phyloP scores from a whole-genome alignment of 2,113 vertebrate species.

The Halcyon senegalensis region DNA sequence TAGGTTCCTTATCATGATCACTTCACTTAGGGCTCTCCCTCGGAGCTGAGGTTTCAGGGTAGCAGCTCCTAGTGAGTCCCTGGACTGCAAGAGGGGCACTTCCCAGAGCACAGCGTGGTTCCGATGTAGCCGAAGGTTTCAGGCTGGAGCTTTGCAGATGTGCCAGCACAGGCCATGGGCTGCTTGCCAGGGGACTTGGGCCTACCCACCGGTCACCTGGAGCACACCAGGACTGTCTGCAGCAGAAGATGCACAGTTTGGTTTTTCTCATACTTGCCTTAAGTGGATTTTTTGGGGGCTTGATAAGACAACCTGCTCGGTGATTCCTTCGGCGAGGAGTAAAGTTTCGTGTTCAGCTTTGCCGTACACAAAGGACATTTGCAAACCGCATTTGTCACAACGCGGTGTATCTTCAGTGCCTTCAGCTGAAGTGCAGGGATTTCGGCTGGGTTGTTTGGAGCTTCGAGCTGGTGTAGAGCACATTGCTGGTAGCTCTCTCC shows the following conservation, averaged over 20 bases:
- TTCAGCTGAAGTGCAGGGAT: background rate
- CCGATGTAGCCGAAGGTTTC: background rate
- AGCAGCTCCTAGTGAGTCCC: background rate
- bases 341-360: background rate
- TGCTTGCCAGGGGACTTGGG: background rate
- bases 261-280: background rate
- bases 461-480: background rate
- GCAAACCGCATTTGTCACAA: background rate
- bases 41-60: background rate
- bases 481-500: constrained; percentile 14
- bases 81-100: background rate
- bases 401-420: background rate
- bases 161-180: background rate
- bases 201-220: background rate
- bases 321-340: background rate
- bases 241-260: background rate
- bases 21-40: background rate
- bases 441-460: background rate
- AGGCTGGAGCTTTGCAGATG: background rate
- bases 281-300: background rate
- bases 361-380: background rate
- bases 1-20: background rate
- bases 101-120: background rate
- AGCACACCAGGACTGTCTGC: background rate
- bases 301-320: background rate